Evolutionary conservation across 2,888 invertebrate species (phyloP).

Genomic region (Baccha elongata): DNA sequence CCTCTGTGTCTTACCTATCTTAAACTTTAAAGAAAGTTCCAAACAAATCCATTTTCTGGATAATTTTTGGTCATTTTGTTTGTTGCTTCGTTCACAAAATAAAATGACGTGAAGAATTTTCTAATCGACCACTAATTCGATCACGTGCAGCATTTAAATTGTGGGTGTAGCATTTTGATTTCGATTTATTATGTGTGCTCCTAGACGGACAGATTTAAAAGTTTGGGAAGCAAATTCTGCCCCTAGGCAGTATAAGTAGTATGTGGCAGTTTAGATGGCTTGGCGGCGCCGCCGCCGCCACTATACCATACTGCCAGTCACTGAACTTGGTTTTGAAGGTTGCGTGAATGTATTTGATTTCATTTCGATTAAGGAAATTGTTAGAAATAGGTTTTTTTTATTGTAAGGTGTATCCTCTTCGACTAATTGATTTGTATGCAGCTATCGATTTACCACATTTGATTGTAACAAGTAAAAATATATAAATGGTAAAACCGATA

Average conservation of each 20-base stretch:
- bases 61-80: constrained; percentile 31
- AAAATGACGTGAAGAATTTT: constrained; percentile 74
- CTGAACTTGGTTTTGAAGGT: constrained; percentile 73
- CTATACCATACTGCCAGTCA: constrained; percentile 50
- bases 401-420: constrained; percentile 34
- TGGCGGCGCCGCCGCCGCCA: constrained; percentile 30
- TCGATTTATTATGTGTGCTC: constrained; percentile 19
- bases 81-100: constrained; percentile 18
- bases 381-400: constrained; percentile 55
- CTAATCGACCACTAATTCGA: constrained; percentile 74
- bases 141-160: constrained; percentile 74
- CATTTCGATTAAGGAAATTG: constrained; percentile 75
- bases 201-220: constrained; percentile 33
- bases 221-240: constrained; percentile 60
- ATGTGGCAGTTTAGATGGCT: constrained; percentile 35
- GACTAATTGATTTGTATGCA: constrained; percentile 71
- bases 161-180: constrained; percentile 56
- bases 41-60: constrained; percentile 19
- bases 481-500: constrained; percentile 37
- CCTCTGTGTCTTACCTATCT: background rate
- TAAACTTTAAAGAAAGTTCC: background rate
- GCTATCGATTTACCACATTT: constrained; percentile 64
- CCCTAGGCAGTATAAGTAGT: constrained; percentile 12
- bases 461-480: constrained; percentile 63
- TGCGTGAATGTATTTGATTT: constrained; percentile 74